Percentiles rank a stretch among this genome's conserved stretches.
phyloP scores from a whole-genome alignment of 2,888 invertebrate genomes.

The Pristionchus arcanus region DNA sequence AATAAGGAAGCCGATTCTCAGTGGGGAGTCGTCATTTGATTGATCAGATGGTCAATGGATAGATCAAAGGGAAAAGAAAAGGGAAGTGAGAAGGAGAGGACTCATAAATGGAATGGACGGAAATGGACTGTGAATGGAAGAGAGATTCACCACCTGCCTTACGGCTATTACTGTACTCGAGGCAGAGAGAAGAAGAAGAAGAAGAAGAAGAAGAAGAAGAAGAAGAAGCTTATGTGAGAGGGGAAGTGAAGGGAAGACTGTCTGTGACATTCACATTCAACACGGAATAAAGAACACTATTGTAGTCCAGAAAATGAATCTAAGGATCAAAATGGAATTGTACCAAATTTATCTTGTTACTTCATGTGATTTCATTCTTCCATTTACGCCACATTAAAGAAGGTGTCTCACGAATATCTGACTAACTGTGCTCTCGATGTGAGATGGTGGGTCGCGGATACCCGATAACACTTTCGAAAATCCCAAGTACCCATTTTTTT shows the following conservation, averaged over 20 bases:
- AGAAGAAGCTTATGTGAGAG: not conserved
- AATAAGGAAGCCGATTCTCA: slow-evolving; percentile 16
- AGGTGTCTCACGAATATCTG: too few relatives aligned
- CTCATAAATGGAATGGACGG: slow-evolving; percentile 3
- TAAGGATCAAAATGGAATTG: too few relatives aligned
- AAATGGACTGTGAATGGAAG: slow-evolving; percentile 32
- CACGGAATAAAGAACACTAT: too few relatives aligned
- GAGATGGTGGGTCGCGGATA: too few relatives aligned
- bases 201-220: not conserved
- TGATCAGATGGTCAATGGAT: slow-evolving; percentile 40
- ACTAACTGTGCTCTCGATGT: too few relatives aligned
- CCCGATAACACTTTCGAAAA: too few relatives aligned
- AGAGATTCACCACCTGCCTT: not conserved
- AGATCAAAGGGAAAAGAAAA: slow-evolving; percentile 3
- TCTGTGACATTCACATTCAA: not conserved
- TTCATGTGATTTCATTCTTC: too few relatives aligned
- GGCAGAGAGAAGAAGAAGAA: not conserved
- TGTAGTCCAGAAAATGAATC: too few relatives aligned
- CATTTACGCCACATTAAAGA: too few relatives aligned
- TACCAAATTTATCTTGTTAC: too few relatives aligned
- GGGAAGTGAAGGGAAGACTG: not conserved
- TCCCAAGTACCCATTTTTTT: too few relatives aligned
- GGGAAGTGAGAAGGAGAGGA: slow-evolving; percentile 3
- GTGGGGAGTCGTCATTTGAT: slow-evolving; percentile 7
- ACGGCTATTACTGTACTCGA: not conserved